These are phyloP conservation scores for Sarcophaga rosellei DNA, from an alignment of 2,888 invertebrate genomes.

Conservation along the genomic window DNA sequence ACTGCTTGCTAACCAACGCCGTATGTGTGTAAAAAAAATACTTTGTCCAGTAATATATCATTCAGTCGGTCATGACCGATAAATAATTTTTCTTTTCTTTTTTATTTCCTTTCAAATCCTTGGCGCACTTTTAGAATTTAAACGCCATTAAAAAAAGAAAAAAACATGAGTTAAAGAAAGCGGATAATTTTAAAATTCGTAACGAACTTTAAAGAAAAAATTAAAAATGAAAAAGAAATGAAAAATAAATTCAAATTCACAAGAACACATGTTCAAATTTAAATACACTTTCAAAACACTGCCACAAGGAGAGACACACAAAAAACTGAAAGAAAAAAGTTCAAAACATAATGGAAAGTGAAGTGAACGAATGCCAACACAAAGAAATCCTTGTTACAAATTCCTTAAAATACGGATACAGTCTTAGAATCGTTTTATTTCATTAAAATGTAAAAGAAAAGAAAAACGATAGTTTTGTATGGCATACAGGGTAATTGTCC, in stretches of 20 bases:
- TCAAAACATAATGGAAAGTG: neutral
- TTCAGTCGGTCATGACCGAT: no score
- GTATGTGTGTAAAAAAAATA: neutral
- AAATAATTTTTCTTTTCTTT: neutral
- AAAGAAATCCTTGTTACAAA: neutral
- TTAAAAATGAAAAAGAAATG: neutral
- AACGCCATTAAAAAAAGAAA: neutral
- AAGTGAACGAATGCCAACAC: slow-evolving; percentile 11
- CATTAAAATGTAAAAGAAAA: no score
- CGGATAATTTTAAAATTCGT: neutral
- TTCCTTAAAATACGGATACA: no score
- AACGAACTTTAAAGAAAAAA: neutral
- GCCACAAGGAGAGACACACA: neutral
- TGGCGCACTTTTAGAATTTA: neutral
- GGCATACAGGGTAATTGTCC: neutral
- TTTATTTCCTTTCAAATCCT: neutral
- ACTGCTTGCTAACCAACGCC: no score
- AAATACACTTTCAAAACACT: no score
- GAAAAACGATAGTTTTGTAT: no score
- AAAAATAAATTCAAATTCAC: neutral
- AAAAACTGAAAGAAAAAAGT: slow-evolving; percentile 2
- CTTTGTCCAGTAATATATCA: neutral
- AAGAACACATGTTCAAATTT: neutral
- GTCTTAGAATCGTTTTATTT: no score
- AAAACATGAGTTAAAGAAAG: neutral